Evolutionary conservation across 1,140 invertebrate species (phyloP).

Genomic region (Mizuhopecten yessoensis): DNA sequence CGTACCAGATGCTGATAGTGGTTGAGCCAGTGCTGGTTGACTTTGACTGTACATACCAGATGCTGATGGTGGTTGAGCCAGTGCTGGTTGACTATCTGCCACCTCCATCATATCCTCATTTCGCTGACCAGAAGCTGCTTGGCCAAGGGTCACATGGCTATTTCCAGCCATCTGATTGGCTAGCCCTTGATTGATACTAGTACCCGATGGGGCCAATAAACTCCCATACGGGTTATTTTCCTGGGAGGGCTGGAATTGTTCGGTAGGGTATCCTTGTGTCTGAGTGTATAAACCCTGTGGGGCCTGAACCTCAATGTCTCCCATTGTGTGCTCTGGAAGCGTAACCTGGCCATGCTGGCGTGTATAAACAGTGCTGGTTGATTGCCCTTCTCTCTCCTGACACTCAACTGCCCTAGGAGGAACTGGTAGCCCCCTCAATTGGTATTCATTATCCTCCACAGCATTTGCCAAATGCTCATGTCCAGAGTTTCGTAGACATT

Average conservation of each 20-base stretch:
- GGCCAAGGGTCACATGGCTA: background rate
- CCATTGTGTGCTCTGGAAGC: background rate
- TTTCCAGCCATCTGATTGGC: background rate
- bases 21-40: background rate
- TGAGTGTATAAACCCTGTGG: background rate
- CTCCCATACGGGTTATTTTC: background rate
- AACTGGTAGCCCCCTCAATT: background rate
- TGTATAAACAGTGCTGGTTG: background rate
- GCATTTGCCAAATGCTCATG: constrained; percentile 44
- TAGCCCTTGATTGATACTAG: background rate
- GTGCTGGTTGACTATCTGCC: background rate
- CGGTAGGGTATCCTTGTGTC: background rate
- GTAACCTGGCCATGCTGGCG: background rate
- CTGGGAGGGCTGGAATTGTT: background rate
- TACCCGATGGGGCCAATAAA: background rate
- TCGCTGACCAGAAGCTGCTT: background rate
- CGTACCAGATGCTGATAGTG: too few relatives aligned
- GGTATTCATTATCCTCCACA: constrained; percentile 44
- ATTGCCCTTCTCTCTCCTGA: background rate
- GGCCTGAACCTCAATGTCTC: background rate
- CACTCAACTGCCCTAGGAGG: background rate
- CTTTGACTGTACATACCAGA: too few relatives aligned
- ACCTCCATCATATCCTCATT: background rate
- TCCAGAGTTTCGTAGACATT: constrained; percentile 44
- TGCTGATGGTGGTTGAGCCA: background rate